These are phyloP conservation scores for Fopius arisanus DNA, from an alignment of 1,140 invertebrate species.

Conservation along the genomic window DNA sequence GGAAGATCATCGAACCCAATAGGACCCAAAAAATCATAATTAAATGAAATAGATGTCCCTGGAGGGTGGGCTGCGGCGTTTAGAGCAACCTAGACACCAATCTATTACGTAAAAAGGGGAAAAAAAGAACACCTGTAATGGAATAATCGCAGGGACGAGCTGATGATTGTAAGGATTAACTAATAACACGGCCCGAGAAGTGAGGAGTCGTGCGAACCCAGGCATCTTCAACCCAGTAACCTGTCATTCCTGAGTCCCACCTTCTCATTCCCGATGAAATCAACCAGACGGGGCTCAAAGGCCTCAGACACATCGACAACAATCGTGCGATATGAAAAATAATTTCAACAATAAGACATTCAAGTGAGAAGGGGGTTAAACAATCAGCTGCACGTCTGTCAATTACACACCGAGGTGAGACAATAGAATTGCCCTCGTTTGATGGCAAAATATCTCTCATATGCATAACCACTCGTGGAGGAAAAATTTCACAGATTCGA, in stretches of 20 bases:
- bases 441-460: background rate
- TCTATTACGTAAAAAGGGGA: slow-evolving; percentile 1
- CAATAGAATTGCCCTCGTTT: slow-evolving; percentile 47
- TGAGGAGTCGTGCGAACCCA: slow-evolving; percentile 52
- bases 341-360: background rate
- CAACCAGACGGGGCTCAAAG: background rate
- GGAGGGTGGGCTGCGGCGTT: background rate
- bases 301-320: slow-evolving; percentile 7
- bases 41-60: background rate
- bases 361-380: slow-evolving; percentile 28
- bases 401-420: slow-evolving; percentile 45
- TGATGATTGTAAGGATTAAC: slow-evolving; percentile 56
- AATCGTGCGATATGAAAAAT: slow-evolving; percentile 10
- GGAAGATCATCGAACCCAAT: background rate
- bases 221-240: slow-evolving; percentile 44
- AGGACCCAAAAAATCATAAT: slow-evolving; percentile 10
- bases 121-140: slow-evolving; percentile 43
- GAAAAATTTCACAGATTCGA: slow-evolving; percentile 28
- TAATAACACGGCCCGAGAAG: slow-evolving; percentile 54
- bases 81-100: background rate
- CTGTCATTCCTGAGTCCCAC: slow-evolving; percentile 52
- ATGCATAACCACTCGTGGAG: slow-evolving; percentile 20
- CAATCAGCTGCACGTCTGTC: slow-evolving; percentile 40
- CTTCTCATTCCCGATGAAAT: slow-evolving; percentile 31
- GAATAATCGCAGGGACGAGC: slow-evolving; percentile 54